A percentile compares a stretch with the other conserved stretches of the same genome.
phyloP scores from a whole-genome alignment of 2,888 invertebrate genomes.

The Automeris io region DNA sequence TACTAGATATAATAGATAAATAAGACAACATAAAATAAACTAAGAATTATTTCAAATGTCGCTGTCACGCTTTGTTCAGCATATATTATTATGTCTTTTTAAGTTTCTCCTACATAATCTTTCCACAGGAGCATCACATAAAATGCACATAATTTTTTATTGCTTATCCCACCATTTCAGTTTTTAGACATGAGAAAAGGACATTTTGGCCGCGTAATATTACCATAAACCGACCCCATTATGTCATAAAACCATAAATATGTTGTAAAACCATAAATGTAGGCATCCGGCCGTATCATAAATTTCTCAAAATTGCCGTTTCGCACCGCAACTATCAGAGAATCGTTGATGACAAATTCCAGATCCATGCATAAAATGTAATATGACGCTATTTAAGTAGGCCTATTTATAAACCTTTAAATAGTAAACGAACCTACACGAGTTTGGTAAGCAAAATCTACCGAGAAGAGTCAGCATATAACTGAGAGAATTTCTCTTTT shows the following conservation, averaged over 20 bases:
- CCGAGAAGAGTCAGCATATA: too few species aligned
- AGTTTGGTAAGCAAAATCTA: too few species aligned
- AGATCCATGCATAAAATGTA: too few species aligned
- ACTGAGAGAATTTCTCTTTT: too few species aligned
- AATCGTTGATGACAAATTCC: conserved; percentile 1
- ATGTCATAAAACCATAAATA: conserved; percentile 71
- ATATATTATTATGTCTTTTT: background rate
- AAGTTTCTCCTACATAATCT: conserved; percentile 4
- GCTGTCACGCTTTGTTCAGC: background rate
- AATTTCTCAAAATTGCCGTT: conserved; percentile 63
- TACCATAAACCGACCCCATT: conserved; percentile 54
- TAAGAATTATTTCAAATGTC: too few species aligned
- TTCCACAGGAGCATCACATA: conserved; percentile 8
- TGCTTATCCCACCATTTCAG: conserved; percentile 1
- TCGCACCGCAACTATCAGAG: conserved; percentile 42
- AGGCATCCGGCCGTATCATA: conserved; percentile 58
- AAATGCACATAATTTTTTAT: conserved; percentile 11
- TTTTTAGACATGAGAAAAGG: conserved; percentile 15
- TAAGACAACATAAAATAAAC: too few species aligned
- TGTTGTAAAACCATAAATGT: conserved; percentile 71
- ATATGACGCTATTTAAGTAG: too few species aligned
- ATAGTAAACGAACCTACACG: too few species aligned
- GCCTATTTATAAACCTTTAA: too few species aligned
- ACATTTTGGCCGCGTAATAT: conserved; percentile 34
- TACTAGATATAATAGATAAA: too few species aligned